Percentiles rank a stretch among this genome's conserved stretches.
Evolutionary conservation across 2,797 vertebrate genomes (phyloP).

Genomic region (Molothrus aeneus): DNA sequence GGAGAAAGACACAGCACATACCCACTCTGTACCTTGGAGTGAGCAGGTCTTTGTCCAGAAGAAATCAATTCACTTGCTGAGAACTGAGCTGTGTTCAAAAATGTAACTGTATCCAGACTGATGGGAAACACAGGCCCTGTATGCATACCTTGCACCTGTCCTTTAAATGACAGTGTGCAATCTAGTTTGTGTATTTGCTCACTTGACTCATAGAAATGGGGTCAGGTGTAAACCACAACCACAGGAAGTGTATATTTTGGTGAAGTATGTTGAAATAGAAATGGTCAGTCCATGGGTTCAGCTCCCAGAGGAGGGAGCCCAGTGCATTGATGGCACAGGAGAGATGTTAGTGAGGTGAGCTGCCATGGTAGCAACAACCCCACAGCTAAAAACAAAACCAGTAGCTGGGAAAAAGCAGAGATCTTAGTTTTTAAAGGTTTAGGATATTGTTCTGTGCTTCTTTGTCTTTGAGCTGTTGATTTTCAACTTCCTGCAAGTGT

Average conservation of each 20-base stretch:
- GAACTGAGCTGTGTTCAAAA: neutral
- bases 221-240: neutral
- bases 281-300: neutral
- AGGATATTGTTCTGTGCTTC: neutral
- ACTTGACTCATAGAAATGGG: neutral
- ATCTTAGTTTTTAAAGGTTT: neutral
- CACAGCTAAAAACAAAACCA: neutral
- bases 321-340: neutral
- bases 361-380: neutral
- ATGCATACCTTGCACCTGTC: rapidly evolving
- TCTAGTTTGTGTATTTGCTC: neutral
- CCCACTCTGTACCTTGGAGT: neutral
- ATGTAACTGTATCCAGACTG: neutral
- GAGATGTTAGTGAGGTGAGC: neutral
- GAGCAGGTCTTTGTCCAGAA: neutral
- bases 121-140: neutral
- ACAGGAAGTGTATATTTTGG: neutral
- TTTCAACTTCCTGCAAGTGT: neutral
- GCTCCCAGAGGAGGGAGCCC: constrained; percentile 2
- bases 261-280: neutral
- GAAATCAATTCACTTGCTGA: neutral
- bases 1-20: neutral
- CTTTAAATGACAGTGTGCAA: neutral
- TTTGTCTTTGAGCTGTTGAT: neutral
- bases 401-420: neutral